Conservation (phyloP, 2,888 invertebrate species). For the Lasioglossum lativentre region DNA sequence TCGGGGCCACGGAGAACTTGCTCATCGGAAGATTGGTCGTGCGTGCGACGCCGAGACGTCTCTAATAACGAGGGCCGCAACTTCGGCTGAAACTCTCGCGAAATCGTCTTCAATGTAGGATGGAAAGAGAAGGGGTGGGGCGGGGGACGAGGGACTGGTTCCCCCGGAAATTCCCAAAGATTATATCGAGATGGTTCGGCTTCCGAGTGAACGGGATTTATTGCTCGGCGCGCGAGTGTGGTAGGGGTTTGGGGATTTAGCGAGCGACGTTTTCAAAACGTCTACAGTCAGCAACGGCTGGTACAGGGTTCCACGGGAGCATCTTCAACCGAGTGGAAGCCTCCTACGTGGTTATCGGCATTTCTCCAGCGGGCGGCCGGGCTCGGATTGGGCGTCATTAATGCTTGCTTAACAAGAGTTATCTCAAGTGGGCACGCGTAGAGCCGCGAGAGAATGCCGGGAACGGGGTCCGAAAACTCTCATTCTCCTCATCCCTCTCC, state of each 20-base stretch:
- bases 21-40: conserved; percentile 7
- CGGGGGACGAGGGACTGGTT: not conserved
- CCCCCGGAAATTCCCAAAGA: conserved; percentile 42
- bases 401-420: conserved; percentile 75
- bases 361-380: conserved; percentile 54
- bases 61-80: conserved; percentile 38
- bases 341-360: conserved; percentile 59
- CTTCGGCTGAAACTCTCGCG: conserved; percentile 34
- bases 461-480: conserved; percentile 52
- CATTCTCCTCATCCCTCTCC: not conserved
- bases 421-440: conserved; percentile 74
- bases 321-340: conserved; percentile 64
- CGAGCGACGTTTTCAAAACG: conserved; percentile 30
- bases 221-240: not conserved
- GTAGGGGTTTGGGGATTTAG: not conserved
- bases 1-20: not conserved
- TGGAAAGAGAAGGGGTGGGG: not conserved
- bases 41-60: conserved; percentile 2
- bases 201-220: conserved; percentile 47
- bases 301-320: conserved; percentile 31
- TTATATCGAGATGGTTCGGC: conserved; percentile 55
- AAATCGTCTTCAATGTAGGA: not conserved
- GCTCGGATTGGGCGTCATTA: conserved; percentile 59
- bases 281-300: conserved; percentile 48
- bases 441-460: conserved; percentile 66